phyloP scores from a whole-genome alignment of 37 sponge, comb jelly and placozoan species.

The Beroe forskalii region DNA sequence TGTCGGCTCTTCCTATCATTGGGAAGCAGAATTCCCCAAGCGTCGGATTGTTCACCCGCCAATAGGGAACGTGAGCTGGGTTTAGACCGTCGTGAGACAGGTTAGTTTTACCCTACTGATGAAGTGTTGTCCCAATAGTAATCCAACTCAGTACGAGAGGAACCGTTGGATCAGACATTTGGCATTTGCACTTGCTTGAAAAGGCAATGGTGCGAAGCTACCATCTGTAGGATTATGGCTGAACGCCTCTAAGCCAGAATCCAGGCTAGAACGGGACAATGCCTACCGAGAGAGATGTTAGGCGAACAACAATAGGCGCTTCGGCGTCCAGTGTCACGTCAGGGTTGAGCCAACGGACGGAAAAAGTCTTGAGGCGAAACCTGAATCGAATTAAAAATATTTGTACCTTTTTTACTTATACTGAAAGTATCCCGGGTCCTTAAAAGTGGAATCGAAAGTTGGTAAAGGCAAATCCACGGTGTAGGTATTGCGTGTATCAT shows the following conservation, averaged over 20 bases:
- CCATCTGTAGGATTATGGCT: slow-evolving; percentile 89
- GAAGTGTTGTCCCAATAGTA: slow-evolving; percentile 87
- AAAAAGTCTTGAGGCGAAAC: slow-evolving; percentile 60
- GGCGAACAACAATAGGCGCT: slow-evolving; percentile 68
- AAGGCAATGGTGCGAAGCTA: slow-evolving; percentile 84
- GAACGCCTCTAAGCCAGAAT: slow-evolving; percentile 89
- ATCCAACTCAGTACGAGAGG: slow-evolving; percentile 87
- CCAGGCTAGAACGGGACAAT: slow-evolving; percentile 83
- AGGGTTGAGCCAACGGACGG: slow-evolving; percentile 56
- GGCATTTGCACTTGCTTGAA: slow-evolving; percentile 84
- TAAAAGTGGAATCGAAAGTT: too few species aligned
- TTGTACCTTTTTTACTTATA: slow-evolving; percentile 64
- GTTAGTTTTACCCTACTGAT: slow-evolving; percentile 93
- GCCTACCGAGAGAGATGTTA: slow-evolving; percentile 69
- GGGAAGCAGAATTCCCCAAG: slow-evolving; percentile 87
- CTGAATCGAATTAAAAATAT: slow-evolving; percentile 65
- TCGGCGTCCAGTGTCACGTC: slow-evolving; percentile 64
- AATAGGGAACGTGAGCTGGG: slow-evolving; percentile 92
- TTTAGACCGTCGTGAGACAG: slow-evolving; percentile 93
- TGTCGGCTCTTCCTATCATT: slow-evolving; percentile 90
- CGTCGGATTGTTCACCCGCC: slow-evolving; percentile 87
- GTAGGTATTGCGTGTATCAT: too few species aligned
- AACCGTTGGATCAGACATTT: slow-evolving; percentile 85
- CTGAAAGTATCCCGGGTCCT: not conserved
- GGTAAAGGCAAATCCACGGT: too few species aligned